These are phyloP conservation scores for Solen grandis DNA, from an alignment of 1,140 invertebrate genomes.

Conservation along the genomic window DNA sequence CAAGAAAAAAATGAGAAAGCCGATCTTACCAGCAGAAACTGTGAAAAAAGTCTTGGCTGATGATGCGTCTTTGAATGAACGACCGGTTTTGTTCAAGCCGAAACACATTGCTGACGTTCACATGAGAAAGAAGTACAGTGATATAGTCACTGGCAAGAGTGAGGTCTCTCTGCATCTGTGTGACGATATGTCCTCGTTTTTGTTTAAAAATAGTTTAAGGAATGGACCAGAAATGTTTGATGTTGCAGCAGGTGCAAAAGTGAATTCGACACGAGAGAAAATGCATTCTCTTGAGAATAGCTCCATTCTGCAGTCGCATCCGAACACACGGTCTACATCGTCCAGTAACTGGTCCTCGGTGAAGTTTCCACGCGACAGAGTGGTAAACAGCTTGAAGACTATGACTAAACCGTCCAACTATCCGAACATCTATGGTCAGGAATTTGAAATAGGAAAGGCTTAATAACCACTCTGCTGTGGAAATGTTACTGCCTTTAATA, in stretches of 20 bases:
- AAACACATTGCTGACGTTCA: constrained; percentile 75
- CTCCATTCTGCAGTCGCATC: constrained; percentile 40
- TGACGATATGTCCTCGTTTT: constrained; percentile 71
- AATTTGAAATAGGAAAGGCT: constrained; percentile 61
- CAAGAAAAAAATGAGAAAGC: constrained; percentile 65
- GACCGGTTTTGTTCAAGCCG: constrained; percentile 77
- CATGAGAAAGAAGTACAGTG: constrained; percentile 72
- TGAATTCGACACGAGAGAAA: constrained; percentile 11
- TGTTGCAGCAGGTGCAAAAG: constrained; percentile 16
- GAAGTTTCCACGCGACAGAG: constrained; percentile 60
- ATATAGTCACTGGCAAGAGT: constrained; percentile 62
- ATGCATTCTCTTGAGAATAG: constrained; percentile 15
- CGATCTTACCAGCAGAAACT: constrained; percentile 68
- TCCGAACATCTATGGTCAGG: constrained; percentile 65
- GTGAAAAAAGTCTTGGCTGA: constrained; percentile 60
- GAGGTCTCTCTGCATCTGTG: constrained; percentile 74
- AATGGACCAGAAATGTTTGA: constrained; percentile 24
- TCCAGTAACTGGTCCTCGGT: constrained; percentile 58
- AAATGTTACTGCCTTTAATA: too few species aligned
- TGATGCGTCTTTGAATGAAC: constrained; percentile 63
- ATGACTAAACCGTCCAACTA: constrained; percentile 64
- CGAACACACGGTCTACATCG: constrained; percentile 23
- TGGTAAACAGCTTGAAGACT: constrained; percentile 63
- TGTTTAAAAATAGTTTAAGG: constrained; percentile 69
- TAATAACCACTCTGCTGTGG: too few species aligned